These are phyloP conservation scores for Clarias magur DNA, from an alignment of 2,113 vertebrate genomes.

Conservation along the genomic window DNA sequence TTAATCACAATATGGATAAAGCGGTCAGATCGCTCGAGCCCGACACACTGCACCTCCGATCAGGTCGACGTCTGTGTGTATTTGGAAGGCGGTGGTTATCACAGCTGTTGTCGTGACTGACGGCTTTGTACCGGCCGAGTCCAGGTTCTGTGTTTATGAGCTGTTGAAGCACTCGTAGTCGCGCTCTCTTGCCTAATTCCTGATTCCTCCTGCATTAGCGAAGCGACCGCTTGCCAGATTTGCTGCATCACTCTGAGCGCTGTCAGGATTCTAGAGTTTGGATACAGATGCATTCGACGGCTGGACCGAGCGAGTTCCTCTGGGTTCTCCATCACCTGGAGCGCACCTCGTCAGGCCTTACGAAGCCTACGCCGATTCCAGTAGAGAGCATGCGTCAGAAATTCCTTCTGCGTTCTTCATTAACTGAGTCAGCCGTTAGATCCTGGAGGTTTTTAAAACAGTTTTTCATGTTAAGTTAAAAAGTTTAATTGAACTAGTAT, in stretches of 20 bases:
- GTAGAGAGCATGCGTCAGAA: not conserved
- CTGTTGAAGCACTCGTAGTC: not conserved
- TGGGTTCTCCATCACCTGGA: constrained; percentile 18
- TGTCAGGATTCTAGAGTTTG: constrained; percentile 5
- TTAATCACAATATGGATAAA: too few species aligned
- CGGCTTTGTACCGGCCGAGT: not conserved
- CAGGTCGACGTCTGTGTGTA: not conserved
- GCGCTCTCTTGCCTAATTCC: constrained; percentile 27
- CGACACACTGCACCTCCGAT: not conserved
- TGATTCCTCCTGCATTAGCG: constrained; percentile 45
- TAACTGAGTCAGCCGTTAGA: not conserved
- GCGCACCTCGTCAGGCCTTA: constrained; percentile 12
- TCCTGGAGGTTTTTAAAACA: not conserved
- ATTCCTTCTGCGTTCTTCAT: constrained; percentile 6
- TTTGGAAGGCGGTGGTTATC: not conserved
- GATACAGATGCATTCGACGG: not conserved
- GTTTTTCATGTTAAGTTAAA: not conserved
- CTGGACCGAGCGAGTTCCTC: not conserved
- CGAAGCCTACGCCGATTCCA: constrained; percentile 10
- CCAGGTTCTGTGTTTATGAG: not conserved
- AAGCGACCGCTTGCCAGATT: constrained; percentile 13
- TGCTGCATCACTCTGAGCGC: constrained; percentile 4
- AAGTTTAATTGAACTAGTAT: constrained; percentile 61
- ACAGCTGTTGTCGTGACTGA: constrained; percentile 7
- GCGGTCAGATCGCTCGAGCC: too few species aligned